Evolutionary conservation across 2,797 vertebrate species (phyloP), one percentile per base, ranked within the genome.

Genomic region (Hoplostethus atlanticus): DNA sequence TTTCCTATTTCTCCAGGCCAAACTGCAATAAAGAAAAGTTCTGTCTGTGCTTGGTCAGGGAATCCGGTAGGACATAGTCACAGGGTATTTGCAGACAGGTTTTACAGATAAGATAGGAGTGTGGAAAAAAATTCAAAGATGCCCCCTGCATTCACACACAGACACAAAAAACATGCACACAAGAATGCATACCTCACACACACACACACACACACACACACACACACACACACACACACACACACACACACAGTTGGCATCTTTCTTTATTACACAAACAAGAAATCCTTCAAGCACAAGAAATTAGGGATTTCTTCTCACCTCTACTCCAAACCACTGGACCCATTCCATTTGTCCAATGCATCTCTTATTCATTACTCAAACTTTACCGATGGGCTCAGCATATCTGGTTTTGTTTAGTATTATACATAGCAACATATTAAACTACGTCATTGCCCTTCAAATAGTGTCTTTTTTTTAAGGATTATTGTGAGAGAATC

Each of bases 81-180:
- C 53, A 61, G 60, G 55, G 40, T 42, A 42, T 40, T 61, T 50
- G 25, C 36, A 73, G 66, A 71, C 55, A 52, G 63, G 28, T 68
- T 69, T 80, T 58, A 52, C 44, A 84, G 89, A 91, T 86, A 85
- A 85, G 77, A 83, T 80, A 70, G 28, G 16, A n/a, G 55, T 36
- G 31, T 46, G 46, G 12, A 42, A 48, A 79, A 58, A 51, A 50
- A 54, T 51, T 28, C 42, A 72, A 57, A 81, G 57, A 68, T 57
- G 71, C 66, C 17, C 51, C 16, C 30, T 17, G 1, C 38, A 64
- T 64, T 25, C 17, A 72, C 66, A 84, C 64, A 65, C 52, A 69
- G 46, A 75, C 31, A 47, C 34, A 68, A 42, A 61, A 28, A 28
- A 28, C 48, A 60, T 40, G 44, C 34, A 48, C n/a, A 50, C 61